A percentile compares a stretch with the other conserved stretches of the same genome.
phyloP scores from a whole-genome alignment of 2,113 vertebrate species.

The Electrona antarctica region DNA sequence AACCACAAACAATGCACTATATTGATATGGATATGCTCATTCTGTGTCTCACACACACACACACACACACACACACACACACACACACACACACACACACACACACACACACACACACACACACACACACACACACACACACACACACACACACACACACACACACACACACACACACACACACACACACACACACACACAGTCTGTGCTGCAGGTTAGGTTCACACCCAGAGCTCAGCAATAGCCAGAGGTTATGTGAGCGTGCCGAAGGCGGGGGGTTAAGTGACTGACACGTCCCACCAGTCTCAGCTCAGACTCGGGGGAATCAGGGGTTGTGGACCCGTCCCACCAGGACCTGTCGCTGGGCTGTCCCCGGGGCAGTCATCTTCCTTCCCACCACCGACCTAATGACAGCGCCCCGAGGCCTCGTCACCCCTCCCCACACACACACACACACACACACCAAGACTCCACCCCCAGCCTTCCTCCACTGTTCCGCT shows the following conservation, averaged over 20 bases:
- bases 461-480: neutral
- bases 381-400: constrained; percentile 71
- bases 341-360: constrained; percentile 67
- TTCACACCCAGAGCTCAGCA: constrained; percentile 46
- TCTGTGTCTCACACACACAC: constrained; percentile 7
- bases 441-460: constrained; percentile 30
- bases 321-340: constrained; percentile 68
- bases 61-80: constrained; percentile 44
- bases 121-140: too few relatives aligned
- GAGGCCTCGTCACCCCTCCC: constrained; percentile 70
- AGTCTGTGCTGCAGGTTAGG: constrained; percentile 63
- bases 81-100: too few relatives aligned
- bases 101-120: too few relatives aligned
- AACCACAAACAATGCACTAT: constrained; percentile 59
- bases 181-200: constrained; percentile 17
- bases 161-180: constrained; percentile 43
- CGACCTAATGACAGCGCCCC: constrained; percentile 82
- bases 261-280: constrained; percentile 51
- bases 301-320: constrained; percentile 71
- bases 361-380: constrained; percentile 78
- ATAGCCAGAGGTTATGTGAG: constrained; percentile 73
- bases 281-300: constrained; percentile 79
- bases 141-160: constrained; percentile 29
- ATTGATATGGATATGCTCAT: constrained; percentile 42
- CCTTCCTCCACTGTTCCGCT: constrained; percentile 42